These are phyloP conservation scores for Sebastes fasciatus DNA, from an alignment of 2,113 vertebrate genomes.

Conservation along the genomic window DNA sequence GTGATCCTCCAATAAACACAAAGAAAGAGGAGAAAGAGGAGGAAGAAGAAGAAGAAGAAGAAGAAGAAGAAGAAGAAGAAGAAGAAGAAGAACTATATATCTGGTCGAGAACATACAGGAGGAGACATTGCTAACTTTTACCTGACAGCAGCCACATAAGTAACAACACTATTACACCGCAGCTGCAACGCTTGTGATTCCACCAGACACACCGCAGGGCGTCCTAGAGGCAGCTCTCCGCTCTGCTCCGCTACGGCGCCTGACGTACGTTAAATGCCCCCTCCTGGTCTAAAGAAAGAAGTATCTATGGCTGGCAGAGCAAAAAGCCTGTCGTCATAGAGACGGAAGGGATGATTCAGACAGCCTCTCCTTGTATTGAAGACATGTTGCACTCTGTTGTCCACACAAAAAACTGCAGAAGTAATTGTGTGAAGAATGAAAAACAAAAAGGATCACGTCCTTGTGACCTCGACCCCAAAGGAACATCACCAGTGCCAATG, in stretches of 20 bases:
- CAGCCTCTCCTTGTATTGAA: background rate
- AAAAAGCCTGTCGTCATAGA: background rate
- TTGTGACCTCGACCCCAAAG: background rate
- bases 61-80: too few species aligned
- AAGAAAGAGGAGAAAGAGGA: background rate
- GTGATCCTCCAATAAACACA: background rate
- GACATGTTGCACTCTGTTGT: background rate
- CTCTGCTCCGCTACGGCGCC: too few species aligned
- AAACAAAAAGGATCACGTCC: background rate
- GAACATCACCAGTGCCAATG: background rate
- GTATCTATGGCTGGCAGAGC: background rate
- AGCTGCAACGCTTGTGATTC: too few species aligned
- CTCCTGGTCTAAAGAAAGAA: background rate
- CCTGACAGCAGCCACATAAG: background rate
- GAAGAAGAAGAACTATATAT: background rate
- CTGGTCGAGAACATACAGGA: background rate
- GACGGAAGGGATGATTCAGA: too few species aligned
- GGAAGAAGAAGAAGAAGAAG: too few species aligned
- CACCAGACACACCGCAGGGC: too few species aligned
- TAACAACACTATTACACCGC: background rate
- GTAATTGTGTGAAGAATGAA: background rate
- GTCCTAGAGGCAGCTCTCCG: too few species aligned
- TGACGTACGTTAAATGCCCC: background rate
- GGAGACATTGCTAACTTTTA: background rate
- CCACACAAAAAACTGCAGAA: background rate